Conservation (phyloP, 2,888 invertebrate genomes). For the Coremacera marginata region DNA sequence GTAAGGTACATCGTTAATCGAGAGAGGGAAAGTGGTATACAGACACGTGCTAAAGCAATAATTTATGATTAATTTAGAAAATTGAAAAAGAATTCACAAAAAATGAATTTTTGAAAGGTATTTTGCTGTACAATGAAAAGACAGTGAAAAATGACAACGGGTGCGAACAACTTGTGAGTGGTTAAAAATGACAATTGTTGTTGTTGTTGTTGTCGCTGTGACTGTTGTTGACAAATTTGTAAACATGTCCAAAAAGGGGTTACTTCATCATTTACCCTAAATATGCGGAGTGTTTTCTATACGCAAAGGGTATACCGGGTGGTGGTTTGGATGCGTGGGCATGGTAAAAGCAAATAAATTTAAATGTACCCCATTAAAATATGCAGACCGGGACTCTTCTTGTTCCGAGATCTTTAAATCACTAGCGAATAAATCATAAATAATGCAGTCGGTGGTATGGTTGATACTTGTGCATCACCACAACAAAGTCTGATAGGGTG, state of each 20-base stretch:
- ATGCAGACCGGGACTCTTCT: neutral
- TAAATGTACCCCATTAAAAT: slow-evolving; percentile 12
- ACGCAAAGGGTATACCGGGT: too few species aligned
- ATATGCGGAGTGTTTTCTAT: too few species aligned
- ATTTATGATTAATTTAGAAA: slow-evolving; percentile 50
- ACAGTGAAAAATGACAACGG: too few species aligned
- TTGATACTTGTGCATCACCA: too few species aligned
- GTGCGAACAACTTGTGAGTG: too few species aligned
- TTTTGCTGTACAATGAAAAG: too few species aligned
- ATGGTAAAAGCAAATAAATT: slow-evolving; percentile 4
- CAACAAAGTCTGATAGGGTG: too few species aligned
- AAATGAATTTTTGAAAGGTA: too few species aligned
- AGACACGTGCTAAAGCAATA: slow-evolving; percentile 50
- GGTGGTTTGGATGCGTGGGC: too few species aligned
- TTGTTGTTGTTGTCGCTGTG: neutral
- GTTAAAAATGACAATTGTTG: neutral
- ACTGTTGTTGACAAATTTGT: slow-evolving; percentile 18
- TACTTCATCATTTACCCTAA: neutral
- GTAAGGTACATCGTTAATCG: neutral
- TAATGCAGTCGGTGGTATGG: too few species aligned
- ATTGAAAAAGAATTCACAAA: slow-evolving; percentile 35
- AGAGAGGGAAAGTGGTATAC: neutral
- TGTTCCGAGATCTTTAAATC: too few species aligned
- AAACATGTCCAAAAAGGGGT: slow-evolving; percentile 18
- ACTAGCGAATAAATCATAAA: too few species aligned